Evolutionary conservation across 2,113 vertebrate species (phyloP).

Genomic region (Eulacestoma nigropectus): DNA sequence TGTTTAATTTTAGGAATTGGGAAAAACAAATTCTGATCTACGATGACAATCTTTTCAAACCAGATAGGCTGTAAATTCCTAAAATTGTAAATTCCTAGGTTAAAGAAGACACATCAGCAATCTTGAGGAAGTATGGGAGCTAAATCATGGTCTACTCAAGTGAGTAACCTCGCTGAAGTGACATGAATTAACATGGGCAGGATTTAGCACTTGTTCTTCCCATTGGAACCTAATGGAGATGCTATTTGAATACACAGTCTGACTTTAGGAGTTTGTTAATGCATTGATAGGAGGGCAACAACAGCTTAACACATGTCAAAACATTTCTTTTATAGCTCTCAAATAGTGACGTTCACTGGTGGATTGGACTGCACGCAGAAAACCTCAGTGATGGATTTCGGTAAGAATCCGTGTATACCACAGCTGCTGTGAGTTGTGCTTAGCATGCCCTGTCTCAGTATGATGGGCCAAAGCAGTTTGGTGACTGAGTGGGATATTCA

Average conservation of each 20-base stretch:
- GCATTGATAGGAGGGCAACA: neutral
- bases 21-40: neutral
- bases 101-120: neutral
- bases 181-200: neutral
- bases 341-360: slow-evolving; percentile 78
- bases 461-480: neutral
- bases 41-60: neutral
- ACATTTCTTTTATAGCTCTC: slow-evolving; percentile 67
- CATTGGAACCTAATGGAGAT: neutral
- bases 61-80: neutral
- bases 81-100: neutral
- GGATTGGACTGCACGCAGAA: slow-evolving; percentile 82
- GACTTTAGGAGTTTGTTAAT: neutral
- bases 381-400: slow-evolving; percentile 66
- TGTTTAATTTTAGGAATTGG: neutral
- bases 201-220: neutral
- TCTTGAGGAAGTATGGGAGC: neutral
- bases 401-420: slow-evolving; percentile 55
- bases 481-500: neutral
- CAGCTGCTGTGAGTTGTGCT: slow-evolving; percentile 15
- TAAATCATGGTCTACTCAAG: neutral
- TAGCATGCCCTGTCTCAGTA: neutral
- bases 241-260: neutral
- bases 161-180: neutral
- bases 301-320: neutral